These are phyloP conservation scores for Ailurus styani DNA, from an alignment of 2,113 vertebrate genomes.

Conservation along the genomic window DNA sequence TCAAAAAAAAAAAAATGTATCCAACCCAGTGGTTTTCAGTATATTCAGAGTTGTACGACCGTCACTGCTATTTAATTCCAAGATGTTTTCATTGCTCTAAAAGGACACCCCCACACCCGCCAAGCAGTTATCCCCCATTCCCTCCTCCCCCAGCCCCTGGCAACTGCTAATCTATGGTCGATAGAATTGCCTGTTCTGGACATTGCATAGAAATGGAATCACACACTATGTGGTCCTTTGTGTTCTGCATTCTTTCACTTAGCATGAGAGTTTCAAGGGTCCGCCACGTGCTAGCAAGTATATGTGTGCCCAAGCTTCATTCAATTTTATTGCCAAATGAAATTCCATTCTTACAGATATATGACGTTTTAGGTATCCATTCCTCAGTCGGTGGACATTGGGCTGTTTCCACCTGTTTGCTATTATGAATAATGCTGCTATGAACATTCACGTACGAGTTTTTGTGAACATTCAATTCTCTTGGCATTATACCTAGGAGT, in stretches of 20 bases:
- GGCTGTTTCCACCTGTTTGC: background rate
- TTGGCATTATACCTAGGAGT: background rate
- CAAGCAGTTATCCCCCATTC: background rate
- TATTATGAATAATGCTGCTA: background rate
- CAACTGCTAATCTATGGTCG: background rate
- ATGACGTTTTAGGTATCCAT: background rate
- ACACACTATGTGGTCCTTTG: background rate
- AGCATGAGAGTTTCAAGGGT: background rate
- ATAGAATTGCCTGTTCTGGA: background rate
- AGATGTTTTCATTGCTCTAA: background rate
- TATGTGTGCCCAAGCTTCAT: background rate
- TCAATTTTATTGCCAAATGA: background rate
- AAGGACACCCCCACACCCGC: background rate
- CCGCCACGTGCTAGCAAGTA: fast-evolving
- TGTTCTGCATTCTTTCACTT: background rate
- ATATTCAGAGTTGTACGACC: background rate
- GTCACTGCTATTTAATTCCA: background rate
- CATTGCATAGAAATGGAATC: background rate
- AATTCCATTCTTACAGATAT: background rate
- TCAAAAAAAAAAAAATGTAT: background rate
- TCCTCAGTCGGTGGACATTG: background rate
- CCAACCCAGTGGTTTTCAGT: background rate
- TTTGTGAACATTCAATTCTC: background rate
- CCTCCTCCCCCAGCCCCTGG: background rate
- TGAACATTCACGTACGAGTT: background rate